phyloP scores from a whole-genome alignment of 1,140 invertebrate species.

The Sesamia nonagrioides region DNA sequence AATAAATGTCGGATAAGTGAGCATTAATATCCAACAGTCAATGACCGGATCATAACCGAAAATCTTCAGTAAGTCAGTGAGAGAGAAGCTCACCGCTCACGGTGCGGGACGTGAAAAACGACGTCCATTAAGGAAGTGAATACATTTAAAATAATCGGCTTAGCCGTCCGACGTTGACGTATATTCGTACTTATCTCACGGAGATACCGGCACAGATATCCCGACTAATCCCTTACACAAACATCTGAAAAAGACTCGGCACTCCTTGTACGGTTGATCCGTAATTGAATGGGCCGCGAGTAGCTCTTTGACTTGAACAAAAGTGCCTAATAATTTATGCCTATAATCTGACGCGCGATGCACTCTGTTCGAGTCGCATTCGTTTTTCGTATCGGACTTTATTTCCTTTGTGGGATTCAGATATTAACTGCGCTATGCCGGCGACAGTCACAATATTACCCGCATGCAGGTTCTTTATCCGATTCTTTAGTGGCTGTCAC shows the following conservation, averaged over 20 bases:
- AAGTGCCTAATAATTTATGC: constrained; percentile 86
- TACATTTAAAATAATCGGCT: constrained; percentile 88
- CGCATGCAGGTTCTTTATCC: constrained; percentile 70
- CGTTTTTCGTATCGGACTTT: constrained; percentile 79
- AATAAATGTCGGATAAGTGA: constrained; percentile 76
- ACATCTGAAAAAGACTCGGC: constrained; percentile 85
- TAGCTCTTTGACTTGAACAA: constrained; percentile 82
- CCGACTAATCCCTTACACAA: constrained; percentile 85
- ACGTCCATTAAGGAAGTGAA: constrained; percentile 87
- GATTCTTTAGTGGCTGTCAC: constrained; percentile 76
- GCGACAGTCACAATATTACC: constrained; percentile 83
- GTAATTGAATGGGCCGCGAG: constrained; percentile 81
- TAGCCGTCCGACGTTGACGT: constrained; percentile 87
- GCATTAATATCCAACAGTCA: constrained; percentile 79
- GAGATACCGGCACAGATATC: constrained; percentile 86
- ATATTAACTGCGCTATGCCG: constrained; percentile 79
- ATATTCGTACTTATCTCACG: constrained; percentile 87
- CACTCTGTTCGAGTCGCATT: constrained; percentile 70
- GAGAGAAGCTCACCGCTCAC: constrained; percentile 58
- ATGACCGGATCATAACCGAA: constrained; percentile 85
- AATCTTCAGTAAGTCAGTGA: constrained; percentile 82
- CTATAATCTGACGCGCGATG: constrained; percentile 84
- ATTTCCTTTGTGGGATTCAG: constrained; percentile 78
- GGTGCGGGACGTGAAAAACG: constrained; percentile 81
- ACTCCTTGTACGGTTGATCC: constrained; percentile 78